These are phyloP conservation scores for Anoplolepis gracilipes DNA, from an alignment of 1,140 invertebrate genomes.

Conservation along the genomic window DNA sequence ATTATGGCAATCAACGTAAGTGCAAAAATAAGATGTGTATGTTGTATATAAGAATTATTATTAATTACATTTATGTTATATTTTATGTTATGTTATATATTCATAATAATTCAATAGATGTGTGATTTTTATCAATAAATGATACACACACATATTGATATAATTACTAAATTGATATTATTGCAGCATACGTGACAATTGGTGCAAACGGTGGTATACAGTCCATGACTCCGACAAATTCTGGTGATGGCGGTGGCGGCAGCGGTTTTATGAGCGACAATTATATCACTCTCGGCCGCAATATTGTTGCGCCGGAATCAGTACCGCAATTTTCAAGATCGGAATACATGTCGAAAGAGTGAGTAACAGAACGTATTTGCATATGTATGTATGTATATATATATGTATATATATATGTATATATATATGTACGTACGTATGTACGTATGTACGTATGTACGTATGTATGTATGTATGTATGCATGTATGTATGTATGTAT, in stretches of 20 bases:
- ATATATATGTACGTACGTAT: too few relatives aligned
- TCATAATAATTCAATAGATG: too few relatives aligned
- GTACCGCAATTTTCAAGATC: conserved; percentile 77
- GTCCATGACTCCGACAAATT: conserved; percentile 75
- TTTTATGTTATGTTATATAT: too few relatives aligned
- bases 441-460: too few relatives aligned
- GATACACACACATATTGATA: background rate
- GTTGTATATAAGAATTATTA: background rate
- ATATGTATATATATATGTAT: background rate
- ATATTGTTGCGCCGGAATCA: conserved; percentile 77
- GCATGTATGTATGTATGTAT: background rate
- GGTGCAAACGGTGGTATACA: conserved; percentile 79
- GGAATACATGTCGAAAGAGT: conserved; percentile 85
- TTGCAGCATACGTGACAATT: conserved; percentile 80
- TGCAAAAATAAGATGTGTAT: conserved; percentile 50
- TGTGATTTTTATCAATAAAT: conserved; percentile 13
- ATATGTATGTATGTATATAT: conserved; percentile 35
- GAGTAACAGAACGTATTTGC: conserved; percentile 66
- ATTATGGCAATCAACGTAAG: conserved; percentile 85
- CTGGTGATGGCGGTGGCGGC: conserved; percentile 78
- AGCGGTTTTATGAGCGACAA: conserved; percentile 78
- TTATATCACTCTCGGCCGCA: conserved; percentile 85
- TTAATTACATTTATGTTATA: too few relatives aligned
- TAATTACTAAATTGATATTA: conserved; percentile 15
- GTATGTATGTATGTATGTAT: background rate